Conservation (phyloP, 2,888 invertebrate genomes). For the Perizoma flavofasciatum region DNA sequence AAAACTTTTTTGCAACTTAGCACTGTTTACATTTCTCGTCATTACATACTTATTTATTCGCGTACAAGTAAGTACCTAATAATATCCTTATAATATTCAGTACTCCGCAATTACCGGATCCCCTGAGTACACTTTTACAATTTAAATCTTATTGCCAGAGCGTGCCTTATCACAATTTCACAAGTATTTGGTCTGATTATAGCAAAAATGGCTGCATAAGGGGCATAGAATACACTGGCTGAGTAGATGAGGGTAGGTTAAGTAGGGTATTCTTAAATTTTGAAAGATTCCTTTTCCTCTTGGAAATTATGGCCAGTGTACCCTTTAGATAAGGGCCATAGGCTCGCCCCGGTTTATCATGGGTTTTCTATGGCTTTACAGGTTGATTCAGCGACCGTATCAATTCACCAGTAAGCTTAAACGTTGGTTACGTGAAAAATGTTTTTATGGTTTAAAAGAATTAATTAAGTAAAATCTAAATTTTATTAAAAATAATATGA, state of each 20-base stretch:
- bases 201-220: conserved; percentile 50
- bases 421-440: too few species aligned
- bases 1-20: too few species aligned
- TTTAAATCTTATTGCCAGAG: conserved; percentile 49
- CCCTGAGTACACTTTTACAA: conserved; percentile 45
- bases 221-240: conserved; percentile 24
- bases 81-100: conserved; percentile 24
- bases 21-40: too few species aligned
- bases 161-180: conserved; percentile 67
- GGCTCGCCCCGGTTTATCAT: conserved; percentile 1
- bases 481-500: too few species aligned
- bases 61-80: conserved; percentile 7
- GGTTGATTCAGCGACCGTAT: too few species aligned
- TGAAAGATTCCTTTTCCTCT: conserved; percentile 19
- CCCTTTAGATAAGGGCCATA: conserved; percentile 12
- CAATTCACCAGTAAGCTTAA: too few species aligned
- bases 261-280: conserved; percentile 7
- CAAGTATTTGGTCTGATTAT: conserved; percentile 55
- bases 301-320: background rate
- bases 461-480: too few species aligned
- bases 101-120: conserved; percentile 38
- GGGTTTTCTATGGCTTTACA: too few species aligned
- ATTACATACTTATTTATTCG: too few species aligned
- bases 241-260: background rate
- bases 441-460: too few species aligned